Evolutionary conservation across 2,113 vertebrate genomes (phyloP).

Genomic region (Xiphophorus couchianus): DNA sequence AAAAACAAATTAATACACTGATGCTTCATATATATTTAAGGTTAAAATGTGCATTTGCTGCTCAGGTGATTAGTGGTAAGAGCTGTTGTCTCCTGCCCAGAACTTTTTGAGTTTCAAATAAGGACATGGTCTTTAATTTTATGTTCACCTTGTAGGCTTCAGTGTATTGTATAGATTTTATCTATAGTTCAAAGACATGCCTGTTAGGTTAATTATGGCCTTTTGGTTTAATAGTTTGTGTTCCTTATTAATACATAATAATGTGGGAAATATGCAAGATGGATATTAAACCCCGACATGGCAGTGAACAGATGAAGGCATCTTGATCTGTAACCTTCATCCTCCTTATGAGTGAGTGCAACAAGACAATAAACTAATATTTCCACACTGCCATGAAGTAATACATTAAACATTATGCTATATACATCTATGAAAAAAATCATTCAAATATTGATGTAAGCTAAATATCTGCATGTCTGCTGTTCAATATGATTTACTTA

Average conservation of each 20-base stretch:
- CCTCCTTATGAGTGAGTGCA: background rate
- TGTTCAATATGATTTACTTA: too few relatives aligned
- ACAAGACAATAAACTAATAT: too few relatives aligned
- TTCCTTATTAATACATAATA: too few relatives aligned
- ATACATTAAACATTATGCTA: background rate
- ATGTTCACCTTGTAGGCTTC: background rate
- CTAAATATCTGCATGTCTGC: too few relatives aligned
- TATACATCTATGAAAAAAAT: too few relatives aligned
- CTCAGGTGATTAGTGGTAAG: background rate
- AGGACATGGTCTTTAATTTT: background rate
- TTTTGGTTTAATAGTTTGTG: too few relatives aligned
- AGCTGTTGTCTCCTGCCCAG: background rate
- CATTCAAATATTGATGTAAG: too few relatives aligned
- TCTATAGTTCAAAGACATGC: background rate
- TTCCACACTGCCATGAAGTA: background rate
- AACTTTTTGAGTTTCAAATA: background rate
- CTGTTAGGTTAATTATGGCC: background rate
- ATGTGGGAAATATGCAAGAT: too few relatives aligned
- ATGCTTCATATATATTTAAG: background rate
- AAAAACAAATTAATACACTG: background rate
- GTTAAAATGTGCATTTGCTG: background rate
- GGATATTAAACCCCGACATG: background rate
- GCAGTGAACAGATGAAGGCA: background rate
- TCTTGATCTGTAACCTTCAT: background rate
- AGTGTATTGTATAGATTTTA: too few relatives aligned